Base-by-base conservation (phyloP, 2,113 vertebrate genomes). In the Ictidomys tridecemlineatus region DNA sequence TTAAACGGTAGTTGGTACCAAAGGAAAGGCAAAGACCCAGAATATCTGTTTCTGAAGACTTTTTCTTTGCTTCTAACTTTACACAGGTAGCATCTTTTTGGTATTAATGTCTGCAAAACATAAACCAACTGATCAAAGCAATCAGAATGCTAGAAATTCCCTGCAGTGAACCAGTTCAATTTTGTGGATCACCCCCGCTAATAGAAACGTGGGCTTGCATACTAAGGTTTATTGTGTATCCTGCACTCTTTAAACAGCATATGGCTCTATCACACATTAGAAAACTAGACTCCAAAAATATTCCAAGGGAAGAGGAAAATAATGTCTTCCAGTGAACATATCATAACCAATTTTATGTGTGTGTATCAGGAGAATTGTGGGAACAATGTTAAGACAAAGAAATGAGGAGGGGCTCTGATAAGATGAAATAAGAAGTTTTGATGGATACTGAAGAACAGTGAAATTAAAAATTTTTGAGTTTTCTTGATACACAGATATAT, bases 51-150 rank as follows among this genome's bases (percentile, higher is more conserved):
- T 39, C 24, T 28, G 14, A 65, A 51, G 0, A 4, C n/a, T 4
- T 84, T 86, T 87, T 88, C 56, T 95, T 80, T 10, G 9, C 5
- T 87, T 67, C 13, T 51, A 82, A 63, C n/a, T 67, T 95, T 77
- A 69, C 39, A 88, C 4, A 53, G 26, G 67, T 93, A 14, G 74
- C 45, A 4, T 48, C 24, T 6, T 76, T 80, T 58, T 76, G 73
- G 37, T 30, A 69, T 53, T 13, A 53, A 77, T 30, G 5, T 73
- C 24, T 84, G 65, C 8, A 67, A 76, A 90, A 78, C 37, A 72
- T 32, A 89, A 45, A 5, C 6, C 37, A 93, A 61, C 24, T 80
- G 20, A 85, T 39, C 18, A 93, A 65, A 86, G 77, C 16, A 72
- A 58, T 69, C 58, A 93, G 79, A 61, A 2, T 2, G 42, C 76